Base-by-base conservation (phyloP, 2,113 vertebrate genomes). In the Stercorarius parasiticus region DNA sequence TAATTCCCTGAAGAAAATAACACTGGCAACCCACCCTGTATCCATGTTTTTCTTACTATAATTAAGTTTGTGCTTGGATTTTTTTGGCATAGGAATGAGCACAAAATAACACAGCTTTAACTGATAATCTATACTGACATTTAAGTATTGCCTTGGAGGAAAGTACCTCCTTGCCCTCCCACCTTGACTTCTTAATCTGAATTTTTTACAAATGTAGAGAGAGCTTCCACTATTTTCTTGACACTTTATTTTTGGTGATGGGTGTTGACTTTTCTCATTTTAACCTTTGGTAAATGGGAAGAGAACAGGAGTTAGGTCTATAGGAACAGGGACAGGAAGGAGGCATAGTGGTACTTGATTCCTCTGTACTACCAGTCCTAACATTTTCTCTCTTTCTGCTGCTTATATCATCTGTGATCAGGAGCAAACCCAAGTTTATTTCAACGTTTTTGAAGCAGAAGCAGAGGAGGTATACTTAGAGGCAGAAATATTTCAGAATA, bases 61-160 rank as follows among this genome's bases (percentile, higher is more conserved):
- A 93, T 96, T 95, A 95, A 84, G 27, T 13, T 40, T 52, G 36
- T 78, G 38, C 43, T 92, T 78, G 72, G 26, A 59, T 58, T 84
- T 95, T 95, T 93, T 86, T 86, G 81, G 69, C 84, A 62, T 38
- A 73, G 70, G 55, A 94, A 82, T 25, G n/a, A 77, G n/a, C 61
- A 85, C 53, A 89, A 94, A 93, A 82, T 94, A 89, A 85, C 3
- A 6, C 25, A 72, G 65, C 17, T 92, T 86, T 64, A 84, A 91
- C 69, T 87, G 49, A 78, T 93, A 88, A 95, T 96, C 88, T 91
- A 61, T 56, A 84, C 29, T 91, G 96, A 95, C 95, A 82, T 95
- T 96, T 94, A 80, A 94, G 40, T 72, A 91, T 86, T 79, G 86
- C 77, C 88, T 92, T 76, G 34, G 30, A 93, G 88, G 76, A 78